Evolutionary conservation across 2,797 vertebrate species (phyloP).

Genomic region (Fundulus diaphanus): DNA sequence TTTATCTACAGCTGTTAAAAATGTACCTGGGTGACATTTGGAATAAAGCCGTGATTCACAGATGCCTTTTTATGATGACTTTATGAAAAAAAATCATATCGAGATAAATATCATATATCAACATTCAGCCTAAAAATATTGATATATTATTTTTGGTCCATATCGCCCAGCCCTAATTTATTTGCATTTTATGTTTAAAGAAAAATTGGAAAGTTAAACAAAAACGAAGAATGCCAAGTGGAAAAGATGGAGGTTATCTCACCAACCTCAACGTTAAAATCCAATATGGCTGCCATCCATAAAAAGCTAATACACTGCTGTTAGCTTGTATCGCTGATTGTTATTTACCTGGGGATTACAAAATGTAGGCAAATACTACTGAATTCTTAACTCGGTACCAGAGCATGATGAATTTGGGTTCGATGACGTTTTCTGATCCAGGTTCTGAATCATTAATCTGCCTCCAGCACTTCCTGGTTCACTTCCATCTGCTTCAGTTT

Average conservation of each 20-base stretch:
- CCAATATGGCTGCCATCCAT: background rate
- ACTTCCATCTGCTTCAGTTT: background rate
- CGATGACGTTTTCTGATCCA: background rate
- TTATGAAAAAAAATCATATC: too few species aligned
- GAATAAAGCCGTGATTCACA: too few species aligned
- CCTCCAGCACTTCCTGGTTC: background rate
- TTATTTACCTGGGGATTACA: background rate
- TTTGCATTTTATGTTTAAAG: background rate
- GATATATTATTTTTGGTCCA: too few species aligned
- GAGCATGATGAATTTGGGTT: background rate
- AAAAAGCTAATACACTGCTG: background rate
- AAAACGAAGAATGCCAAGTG: background rate
- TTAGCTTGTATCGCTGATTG: background rate
- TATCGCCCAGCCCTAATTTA: too few species aligned
- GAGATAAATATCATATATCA: too few species aligned
- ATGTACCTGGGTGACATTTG: too few species aligned
- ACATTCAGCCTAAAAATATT: too few species aligned
- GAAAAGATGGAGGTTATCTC: background rate
- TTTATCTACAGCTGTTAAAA: too few species aligned
- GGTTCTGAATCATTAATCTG: background rate
- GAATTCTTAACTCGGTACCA: too few species aligned
- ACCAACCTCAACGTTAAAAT: background rate
- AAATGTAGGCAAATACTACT: too few species aligned
- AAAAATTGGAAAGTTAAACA: background rate
- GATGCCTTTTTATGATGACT: too few species aligned